Percentiles rank a stretch among this genome's conserved stretches.
phyloP scores from a whole-genome alignment of 2,888 invertebrate species.

The Lithosia quadra region DNA sequence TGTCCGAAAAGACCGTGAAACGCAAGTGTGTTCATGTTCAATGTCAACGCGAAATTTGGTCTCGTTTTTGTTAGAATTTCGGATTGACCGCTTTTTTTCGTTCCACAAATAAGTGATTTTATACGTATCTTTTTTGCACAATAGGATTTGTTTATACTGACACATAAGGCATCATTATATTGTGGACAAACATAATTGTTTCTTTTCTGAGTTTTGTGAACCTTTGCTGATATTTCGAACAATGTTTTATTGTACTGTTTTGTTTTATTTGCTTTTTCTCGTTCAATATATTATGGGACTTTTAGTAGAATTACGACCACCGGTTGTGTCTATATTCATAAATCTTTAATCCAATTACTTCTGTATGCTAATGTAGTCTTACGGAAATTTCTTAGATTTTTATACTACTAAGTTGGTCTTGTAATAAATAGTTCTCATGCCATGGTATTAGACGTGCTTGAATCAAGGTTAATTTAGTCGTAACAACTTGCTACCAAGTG shows the following conservation, averaged over 20 bases:
- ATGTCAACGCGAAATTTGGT: slow-evolving; percentile 70
- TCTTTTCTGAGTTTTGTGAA: slow-evolving; percentile 47
- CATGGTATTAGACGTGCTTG: slow-evolving; percentile 38
- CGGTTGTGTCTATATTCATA: slow-evolving; percentile 30
- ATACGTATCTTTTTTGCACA: slow-evolving; percentile 51
- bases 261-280: slow-evolving; percentile 30
- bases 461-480: slow-evolving; percentile 41
- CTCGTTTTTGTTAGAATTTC: slow-evolving; percentile 57
- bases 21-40: slow-evolving; percentile 72
- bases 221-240: slow-evolving; percentile 33
- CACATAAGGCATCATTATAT: slow-evolving; percentile 46
- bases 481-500: slow-evolving; percentile 30
- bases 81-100: slow-evolving; percentile 55
- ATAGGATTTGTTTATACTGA: slow-evolving; percentile 57
- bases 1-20: slow-evolving; percentile 67
- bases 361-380: slow-evolving; percentile 45
- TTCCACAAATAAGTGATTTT: slow-evolving; percentile 58
- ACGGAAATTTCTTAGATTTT: slow-evolving; percentile 50
- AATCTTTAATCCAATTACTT: slow-evolving; percentile 23
- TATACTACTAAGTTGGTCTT: slow-evolving; percentile 40
- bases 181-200: slow-evolving; percentile 55
- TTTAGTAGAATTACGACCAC: slow-evolving; percentile 27
- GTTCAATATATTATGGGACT: slow-evolving; percentile 10
- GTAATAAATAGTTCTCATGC: slow-evolving; percentile 47
- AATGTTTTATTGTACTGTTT: slow-evolving; percentile 33